phyloP scores from a whole-genome alignment of 2,888 invertebrate species.

The Drosophila mayaguana region DNA sequence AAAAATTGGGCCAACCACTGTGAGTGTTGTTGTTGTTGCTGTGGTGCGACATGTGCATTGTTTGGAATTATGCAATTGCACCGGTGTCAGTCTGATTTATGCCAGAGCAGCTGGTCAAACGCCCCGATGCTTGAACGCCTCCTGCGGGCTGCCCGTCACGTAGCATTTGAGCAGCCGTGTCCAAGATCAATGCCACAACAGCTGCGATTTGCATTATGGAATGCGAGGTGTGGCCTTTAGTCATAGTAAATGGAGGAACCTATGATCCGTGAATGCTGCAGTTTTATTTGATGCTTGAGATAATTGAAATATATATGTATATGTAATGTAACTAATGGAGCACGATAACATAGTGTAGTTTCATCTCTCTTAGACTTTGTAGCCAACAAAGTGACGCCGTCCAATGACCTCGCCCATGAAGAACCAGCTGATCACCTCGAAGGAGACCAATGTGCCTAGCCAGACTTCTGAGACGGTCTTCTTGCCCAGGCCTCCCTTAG shows the following conservation, averaged over 20 bases:
- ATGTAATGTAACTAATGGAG: background rate
- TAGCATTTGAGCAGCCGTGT: slow-evolving; percentile 50
- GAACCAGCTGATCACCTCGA: slow-evolving; percentile 69
- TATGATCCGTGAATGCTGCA: slow-evolving; percentile 42
- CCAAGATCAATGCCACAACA: slow-evolving; percentile 75
- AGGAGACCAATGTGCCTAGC: slow-evolving; percentile 62
- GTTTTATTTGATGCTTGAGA: slow-evolving; percentile 32
- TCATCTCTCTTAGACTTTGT: slow-evolving; percentile 59
- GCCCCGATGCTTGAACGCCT: slow-evolving; percentile 66
- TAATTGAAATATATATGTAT: slow-evolving; percentile 6
- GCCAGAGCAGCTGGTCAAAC: slow-evolving; percentile 48
- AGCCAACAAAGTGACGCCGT: slow-evolving; percentile 68
- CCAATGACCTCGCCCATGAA: slow-evolving; percentile 71
- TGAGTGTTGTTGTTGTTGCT: slow-evolving; percentile 20
- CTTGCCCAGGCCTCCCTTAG: slow-evolving; percentile 36
- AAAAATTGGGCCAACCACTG: slow-evolving; percentile 69
- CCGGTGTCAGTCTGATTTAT: slow-evolving; percentile 75
- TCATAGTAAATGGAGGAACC: slow-evolving; percentile 32
- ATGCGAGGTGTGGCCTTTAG: slow-evolving; percentile 53
- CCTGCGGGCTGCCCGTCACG: slow-evolving; percentile 41
- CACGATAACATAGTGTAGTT: background rate
- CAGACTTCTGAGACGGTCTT: slow-evolving; percentile 54
- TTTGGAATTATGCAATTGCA: slow-evolving; percentile 56
- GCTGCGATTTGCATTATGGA: slow-evolving; percentile 57
- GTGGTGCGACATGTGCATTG: slow-evolving; percentile 62